Conservation (phyloP, 2,888 invertebrate genomes). For the Tuberolachnus salignus region DNA sequence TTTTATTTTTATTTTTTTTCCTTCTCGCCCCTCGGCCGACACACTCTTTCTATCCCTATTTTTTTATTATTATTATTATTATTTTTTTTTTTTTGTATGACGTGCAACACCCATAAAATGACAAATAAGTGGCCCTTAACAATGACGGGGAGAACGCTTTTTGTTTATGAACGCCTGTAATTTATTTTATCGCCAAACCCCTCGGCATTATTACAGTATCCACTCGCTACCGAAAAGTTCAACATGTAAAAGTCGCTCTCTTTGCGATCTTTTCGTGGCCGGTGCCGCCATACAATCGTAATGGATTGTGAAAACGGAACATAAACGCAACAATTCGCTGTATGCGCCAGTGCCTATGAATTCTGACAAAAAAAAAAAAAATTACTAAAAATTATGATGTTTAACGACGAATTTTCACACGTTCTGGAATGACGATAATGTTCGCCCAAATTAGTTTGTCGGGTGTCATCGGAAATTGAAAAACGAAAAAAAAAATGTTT, state of each 20-base stretch:
- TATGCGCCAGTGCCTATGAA: too few species aligned
- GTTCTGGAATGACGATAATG: too few species aligned
- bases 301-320: too few species aligned
- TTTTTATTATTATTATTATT: slow-evolving; percentile 5
- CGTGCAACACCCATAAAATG: slow-evolving; percentile 54
- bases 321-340: too few species aligned
- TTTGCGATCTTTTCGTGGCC: not conserved
- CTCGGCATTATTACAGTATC: not conserved
- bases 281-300: too few species aligned
- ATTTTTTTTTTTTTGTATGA: slow-evolving; percentile 25
- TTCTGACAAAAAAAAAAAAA: too few species aligned
- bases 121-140: slow-evolving; percentile 55
- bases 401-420: too few species aligned
- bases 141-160: slow-evolving; percentile 42
- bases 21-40: not conserved
- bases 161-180: slow-evolving; percentile 55
- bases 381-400: too few species aligned
- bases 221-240: slow-evolving; percentile 30
- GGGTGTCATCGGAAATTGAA: too few species aligned
- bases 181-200: slow-evolving; percentile 50
- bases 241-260: slow-evolving; percentile 6
- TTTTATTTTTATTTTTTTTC: slow-evolving; percentile 15
- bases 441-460: too few species aligned
- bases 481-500: too few species aligned
- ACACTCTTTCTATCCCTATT: not conserved